A percentile compares a stretch with the other conserved stretches of the same genome.
These are phyloP conservation scores for Strongylocentrotus purpuratus DNA, from an alignment of 35 echinoderm and acorn worm genomes.

Conservation along the genomic window DNA sequence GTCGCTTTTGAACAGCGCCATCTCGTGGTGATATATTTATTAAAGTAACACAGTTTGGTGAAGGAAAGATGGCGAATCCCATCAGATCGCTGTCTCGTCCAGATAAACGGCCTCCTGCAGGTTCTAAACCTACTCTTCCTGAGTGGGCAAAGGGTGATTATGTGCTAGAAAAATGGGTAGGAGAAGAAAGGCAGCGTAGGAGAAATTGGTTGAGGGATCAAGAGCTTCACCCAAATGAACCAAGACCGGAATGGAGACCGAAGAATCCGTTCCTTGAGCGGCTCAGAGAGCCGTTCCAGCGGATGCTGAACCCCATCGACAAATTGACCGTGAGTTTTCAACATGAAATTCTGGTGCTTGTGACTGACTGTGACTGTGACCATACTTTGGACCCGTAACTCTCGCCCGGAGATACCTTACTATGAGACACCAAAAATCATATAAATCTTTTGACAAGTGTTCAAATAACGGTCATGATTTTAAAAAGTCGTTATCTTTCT, in stretches of 20 bases:
- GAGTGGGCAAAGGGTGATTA: conserved; percentile 86
- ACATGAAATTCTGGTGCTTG: no score
- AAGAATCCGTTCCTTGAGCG: conserved; percentile 48
- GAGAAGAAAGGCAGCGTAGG: conserved; percentile 84
- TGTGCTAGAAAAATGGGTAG: conserved; percentile 87
- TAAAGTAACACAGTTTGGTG: not conserved
- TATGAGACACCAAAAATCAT: no score
- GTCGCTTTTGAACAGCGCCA: not conserved
- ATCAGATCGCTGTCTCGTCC: conserved; percentile 57
- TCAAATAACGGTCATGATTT: no score
- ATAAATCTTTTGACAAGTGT: no score
- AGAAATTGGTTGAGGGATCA: conserved; percentile 85
- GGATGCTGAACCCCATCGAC: conserved; percentile 63
- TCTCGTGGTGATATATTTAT: not conserved
- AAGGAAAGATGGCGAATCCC: conserved; percentile 69
- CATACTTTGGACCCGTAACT: no score
- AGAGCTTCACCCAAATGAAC: conserved; percentile 74
- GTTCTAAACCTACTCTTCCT: conserved; percentile 76
- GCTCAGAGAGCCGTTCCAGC: conserved; percentile 59
- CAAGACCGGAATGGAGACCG: conserved; percentile 44
- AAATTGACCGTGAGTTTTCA: conserved; percentile 57
- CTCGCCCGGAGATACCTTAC: no score
- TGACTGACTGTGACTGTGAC: no score
- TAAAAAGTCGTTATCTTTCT: no score
- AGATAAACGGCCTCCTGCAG: conserved; percentile 83